Conservation (phyloP, 2,888 invertebrate species). For the Microctonus aethiopoides region DNA sequence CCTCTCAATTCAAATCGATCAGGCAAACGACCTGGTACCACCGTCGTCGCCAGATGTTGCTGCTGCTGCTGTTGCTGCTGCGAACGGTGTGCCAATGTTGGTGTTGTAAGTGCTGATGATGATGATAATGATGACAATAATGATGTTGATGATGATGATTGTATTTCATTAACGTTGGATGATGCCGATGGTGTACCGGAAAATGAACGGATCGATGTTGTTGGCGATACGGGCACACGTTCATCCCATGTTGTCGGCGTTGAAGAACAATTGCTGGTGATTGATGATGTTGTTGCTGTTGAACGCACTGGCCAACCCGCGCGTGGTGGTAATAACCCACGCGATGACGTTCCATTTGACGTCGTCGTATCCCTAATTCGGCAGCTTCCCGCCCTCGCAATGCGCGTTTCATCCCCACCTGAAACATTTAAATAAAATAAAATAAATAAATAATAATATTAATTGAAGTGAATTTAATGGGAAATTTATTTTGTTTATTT, state of each 20-base stretch:
- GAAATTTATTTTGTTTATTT: background rate
- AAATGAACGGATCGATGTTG: conserved; percentile 53
- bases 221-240: conserved; percentile 34
- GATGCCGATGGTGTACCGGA: conserved; percentile 3
- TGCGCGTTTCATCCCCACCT: conserved; percentile 68
- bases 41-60: background rate
- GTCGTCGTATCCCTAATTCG: conserved; percentile 54
- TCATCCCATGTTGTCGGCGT: conserved; percentile 55
- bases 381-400: conserved; percentile 67
- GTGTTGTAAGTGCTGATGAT: conserved; percentile 17
- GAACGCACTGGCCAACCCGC: conserved; percentile 63
- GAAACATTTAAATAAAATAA: conserved; percentile 41
- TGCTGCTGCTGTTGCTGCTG: conserved; percentile 7
- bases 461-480: background rate
- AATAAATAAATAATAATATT: background rate
- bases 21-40: conserved; percentile 36
- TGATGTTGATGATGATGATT: conserved; percentile 30
- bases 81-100: conserved; percentile 15
- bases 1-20: conserved; percentile 54
- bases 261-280: conserved; percentile 6
- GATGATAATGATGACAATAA: conserved; percentile 13
- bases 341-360: conserved; percentile 65
- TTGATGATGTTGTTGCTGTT: conserved; percentile 44
- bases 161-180: conserved; percentile 50
- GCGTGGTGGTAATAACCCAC: conserved; percentile 64